Evolutionary conservation across 2,888 invertebrate species (phyloP).

Genomic region (Habrosyne pyritoides): DNA sequence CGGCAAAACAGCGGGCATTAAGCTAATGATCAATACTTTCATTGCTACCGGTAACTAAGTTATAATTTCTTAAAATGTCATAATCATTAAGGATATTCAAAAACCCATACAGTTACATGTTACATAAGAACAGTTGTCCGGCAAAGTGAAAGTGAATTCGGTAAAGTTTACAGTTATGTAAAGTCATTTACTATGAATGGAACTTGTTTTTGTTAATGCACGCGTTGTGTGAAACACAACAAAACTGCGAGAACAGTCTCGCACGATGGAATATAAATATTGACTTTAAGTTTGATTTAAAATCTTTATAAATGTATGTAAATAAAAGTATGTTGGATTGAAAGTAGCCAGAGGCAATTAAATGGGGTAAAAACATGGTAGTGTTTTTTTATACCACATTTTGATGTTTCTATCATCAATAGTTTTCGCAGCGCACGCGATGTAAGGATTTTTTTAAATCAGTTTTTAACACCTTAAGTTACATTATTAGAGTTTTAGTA

Average conservation of each 20-base stretch:
- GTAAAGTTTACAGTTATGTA: slow-evolving; percentile 7
- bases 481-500: too few relatives aligned
- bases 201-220: not conserved
- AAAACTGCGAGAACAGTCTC: not conserved
- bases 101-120: not conserved
- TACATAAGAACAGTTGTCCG: not conserved
- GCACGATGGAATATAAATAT: not conserved
- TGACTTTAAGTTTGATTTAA: not conserved
- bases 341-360: too few relatives aligned
- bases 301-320: too few relatives aligned
- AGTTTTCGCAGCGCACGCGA: too few relatives aligned
- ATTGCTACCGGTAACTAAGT: not conserved
- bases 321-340: too few relatives aligned
- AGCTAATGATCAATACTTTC: too few relatives aligned
- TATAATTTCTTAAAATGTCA: not conserved
- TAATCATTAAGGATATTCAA: not conserved
- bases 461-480: too few relatives aligned
- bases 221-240: not conserved
- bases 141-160: slow-evolving; percentile 6
- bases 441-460: too few relatives aligned
- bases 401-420: too few relatives aligned
- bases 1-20: too few relatives aligned
- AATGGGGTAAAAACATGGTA: too few relatives aligned
- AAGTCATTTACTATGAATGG: not conserved
- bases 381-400: too few relatives aligned